These are phyloP conservation scores for Enteromius fasciolatus DNA, from an alignment of 2,797 vertebrate species.

Conservation along the genomic window DNA sequence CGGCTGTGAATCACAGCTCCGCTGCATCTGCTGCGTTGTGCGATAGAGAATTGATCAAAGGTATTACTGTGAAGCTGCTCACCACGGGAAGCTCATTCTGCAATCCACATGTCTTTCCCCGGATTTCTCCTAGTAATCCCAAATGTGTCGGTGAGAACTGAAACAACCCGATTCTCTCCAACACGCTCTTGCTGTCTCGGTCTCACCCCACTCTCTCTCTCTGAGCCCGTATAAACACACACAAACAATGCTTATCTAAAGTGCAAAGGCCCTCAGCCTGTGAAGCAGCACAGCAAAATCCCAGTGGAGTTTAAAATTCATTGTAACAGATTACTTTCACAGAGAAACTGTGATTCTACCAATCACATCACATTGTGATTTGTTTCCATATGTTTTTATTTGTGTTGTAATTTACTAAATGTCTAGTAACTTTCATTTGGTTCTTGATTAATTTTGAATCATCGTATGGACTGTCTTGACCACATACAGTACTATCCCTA, in stretches of 20 bases:
- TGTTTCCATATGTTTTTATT: background rate
- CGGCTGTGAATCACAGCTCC: background rate
- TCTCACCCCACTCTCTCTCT: slow-evolving; percentile 27
- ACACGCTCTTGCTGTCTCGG: slow-evolving; percentile 33
- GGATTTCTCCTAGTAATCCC: slow-evolving; percentile 31
- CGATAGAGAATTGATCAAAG: slow-evolving; percentile 13
- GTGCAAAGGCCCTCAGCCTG: slow-evolving; percentile 75
- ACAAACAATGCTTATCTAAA: slow-evolving; percentile 68
- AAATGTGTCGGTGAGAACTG: slow-evolving; percentile 46
- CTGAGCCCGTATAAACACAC: slow-evolving; percentile 42
- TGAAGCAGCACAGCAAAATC: slow-evolving; percentile 52
- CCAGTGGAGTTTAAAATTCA: background rate
- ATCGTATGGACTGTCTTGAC: background rate
- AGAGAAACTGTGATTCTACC: too few relatives aligned
- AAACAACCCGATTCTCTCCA: slow-evolving; percentile 43
- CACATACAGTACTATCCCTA: background rate
- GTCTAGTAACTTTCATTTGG: background rate
- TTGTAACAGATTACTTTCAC: too few relatives aligned
- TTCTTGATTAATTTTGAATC: background rate
- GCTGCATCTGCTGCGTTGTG: background rate
- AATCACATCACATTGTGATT: background rate
- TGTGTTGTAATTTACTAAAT: background rate
- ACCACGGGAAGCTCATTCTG: slow-evolving; percentile 76
- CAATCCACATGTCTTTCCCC: slow-evolving; percentile 58
- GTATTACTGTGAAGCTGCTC: slow-evolving; percentile 58